These are phyloP conservation scores for Microchirus variegatus DNA, from an alignment of 2,797 vertebrate genomes.

Conservation along the genomic window DNA sequence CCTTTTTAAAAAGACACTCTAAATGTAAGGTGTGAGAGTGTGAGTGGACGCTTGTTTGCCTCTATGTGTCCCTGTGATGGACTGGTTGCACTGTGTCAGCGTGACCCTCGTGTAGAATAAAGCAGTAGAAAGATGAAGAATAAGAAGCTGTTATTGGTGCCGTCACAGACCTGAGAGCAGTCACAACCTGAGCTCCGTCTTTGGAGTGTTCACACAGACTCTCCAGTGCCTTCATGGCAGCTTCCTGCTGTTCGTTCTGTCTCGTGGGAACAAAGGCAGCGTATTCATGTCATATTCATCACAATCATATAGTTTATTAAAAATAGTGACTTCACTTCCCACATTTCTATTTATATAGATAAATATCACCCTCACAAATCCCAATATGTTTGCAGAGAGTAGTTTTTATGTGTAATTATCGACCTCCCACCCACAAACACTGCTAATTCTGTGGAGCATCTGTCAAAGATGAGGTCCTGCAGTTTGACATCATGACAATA, in stretches of 20 bases:
- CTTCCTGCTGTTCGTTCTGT: slow-evolving; percentile 84
- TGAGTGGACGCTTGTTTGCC: too few species aligned
- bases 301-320: slow-evolving; percentile 10
- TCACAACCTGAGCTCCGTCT: slow-evolving; percentile 82
- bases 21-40: too few species aligned
- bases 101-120: too few species aligned
- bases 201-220: slow-evolving; percentile 83
- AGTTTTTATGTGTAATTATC: background rate
- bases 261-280: slow-evolving; percentile 31
- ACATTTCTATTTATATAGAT: slow-evolving; percentile 1
- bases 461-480: slow-evolving; percentile 8
- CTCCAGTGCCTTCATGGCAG: slow-evolving; percentile 87
- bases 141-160: background rate
- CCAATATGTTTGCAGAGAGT: slow-evolving; percentile 7
- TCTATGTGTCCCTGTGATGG: too few species aligned
- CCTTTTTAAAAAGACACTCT: too few species aligned
- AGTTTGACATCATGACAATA: slow-evolving; percentile 7
- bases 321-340: slow-evolving; percentile 2
- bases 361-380: background rate
- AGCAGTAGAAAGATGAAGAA: too few species aligned
- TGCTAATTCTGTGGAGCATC: background rate
- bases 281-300: background rate
- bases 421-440: slow-evolving; percentile 17
- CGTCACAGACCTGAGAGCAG: slow-evolving; percentile 86
- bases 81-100: too few species aligned